Evolutionary conservation across 2,888 invertebrate genomes (phyloP).

Genomic region (Panzeria rudis): DNA sequence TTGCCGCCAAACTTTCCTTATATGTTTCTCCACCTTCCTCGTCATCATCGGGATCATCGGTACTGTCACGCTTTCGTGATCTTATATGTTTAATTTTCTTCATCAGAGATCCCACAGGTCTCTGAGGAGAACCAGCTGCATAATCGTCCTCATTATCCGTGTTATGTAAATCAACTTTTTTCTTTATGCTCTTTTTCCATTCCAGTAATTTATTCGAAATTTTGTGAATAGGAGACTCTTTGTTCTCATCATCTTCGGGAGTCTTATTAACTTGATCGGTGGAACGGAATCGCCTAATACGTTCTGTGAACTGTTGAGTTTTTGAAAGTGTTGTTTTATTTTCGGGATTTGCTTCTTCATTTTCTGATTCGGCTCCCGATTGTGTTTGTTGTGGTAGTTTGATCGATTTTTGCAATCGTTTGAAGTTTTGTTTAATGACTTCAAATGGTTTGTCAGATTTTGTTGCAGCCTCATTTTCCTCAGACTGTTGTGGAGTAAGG

Average conservation of each 20-base stretch:
- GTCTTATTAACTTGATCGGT: slow-evolving; percentile 71
- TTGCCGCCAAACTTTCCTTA: slow-evolving; percentile 53
- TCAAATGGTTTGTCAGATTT: slow-evolving; percentile 70
- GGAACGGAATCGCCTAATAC: slow-evolving; percentile 76
- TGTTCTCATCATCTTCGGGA: slow-evolving; percentile 54
- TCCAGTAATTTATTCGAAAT: slow-evolving; percentile 76
- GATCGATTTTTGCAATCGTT: slow-evolving; percentile 78
- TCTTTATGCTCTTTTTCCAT: slow-evolving; percentile 80
- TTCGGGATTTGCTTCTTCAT: slow-evolving; percentile 49
- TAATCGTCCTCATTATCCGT: slow-evolving; percentile 68
- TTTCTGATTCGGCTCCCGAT: slow-evolving; percentile 70
- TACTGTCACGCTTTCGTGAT: slow-evolving; percentile 73
- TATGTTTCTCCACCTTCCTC: slow-evolving; percentile 66
- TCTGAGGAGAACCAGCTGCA: slow-evolving; percentile 70
- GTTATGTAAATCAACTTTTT: slow-evolving; percentile 56
- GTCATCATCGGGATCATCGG: slow-evolving; percentile 73
- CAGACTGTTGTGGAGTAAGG: slow-evolving; percentile 71
- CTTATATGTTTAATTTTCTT: slow-evolving; percentile 76
- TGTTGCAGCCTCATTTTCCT: slow-evolving; percentile 49
- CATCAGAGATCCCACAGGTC: slow-evolving; percentile 73
- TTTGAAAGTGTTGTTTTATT: slow-evolving; percentile 51
- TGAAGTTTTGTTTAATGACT: slow-evolving; percentile 77
- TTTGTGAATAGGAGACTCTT: slow-evolving; percentile 69
- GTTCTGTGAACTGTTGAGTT: slow-evolving; percentile 76
- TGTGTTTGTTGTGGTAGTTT: slow-evolving; percentile 74